Evolutionary conservation across 2,113 vertebrate genomes (phyloP), one percentile per base, ranked within the genome.

Genomic region (Corythaeola cristata): DNA sequence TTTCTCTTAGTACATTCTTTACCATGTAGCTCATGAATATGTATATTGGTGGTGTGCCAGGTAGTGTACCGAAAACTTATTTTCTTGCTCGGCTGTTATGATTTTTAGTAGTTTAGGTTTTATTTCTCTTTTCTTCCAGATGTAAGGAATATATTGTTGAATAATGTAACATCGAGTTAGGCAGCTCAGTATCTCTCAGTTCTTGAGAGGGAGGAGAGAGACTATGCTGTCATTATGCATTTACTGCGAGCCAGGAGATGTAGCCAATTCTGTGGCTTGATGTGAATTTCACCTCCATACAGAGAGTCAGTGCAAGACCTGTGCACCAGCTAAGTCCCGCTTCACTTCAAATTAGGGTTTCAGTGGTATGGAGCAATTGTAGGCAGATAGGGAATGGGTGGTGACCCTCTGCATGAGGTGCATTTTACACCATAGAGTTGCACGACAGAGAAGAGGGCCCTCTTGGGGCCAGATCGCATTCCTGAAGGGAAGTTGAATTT

Each of bases 1-100:
- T 82, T 94, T 90, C 91, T 82, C 85, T 80, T 83, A 85, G 52
- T 80, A 78, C 88, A 49, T 85, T 91, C 79, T 96, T 96, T 84
- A 81, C 72, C 47, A 41, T 4, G 44, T 92, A 95, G 89, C 71
- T 95, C 67, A 85, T 90, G 68, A 95, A 89, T 91, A 89, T 91
- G 64, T 88, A 75, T 96, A 67, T 72, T 93, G 88, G 63, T 85
- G 81, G 35, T 58, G 66, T 93, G 91, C 88, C 76, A 91, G 81
- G 71, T 78, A 85, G 78, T 3, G 2, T 82, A 58, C 88, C 8
- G 0, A 84, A 96, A 92, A 60, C 45, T 60, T 66, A 41, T 23
- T 92, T 85, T 89, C 94, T 97, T 83, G 69, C 59, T 95, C 84
- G 75, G 56, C 82, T 91, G 35, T 94, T 80, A 50, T 0, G 45